Evolutionary conservation across 2,113 vertebrate genomes (phyloP).

Genomic region (Porphyrio hochstetteri): DNA sequence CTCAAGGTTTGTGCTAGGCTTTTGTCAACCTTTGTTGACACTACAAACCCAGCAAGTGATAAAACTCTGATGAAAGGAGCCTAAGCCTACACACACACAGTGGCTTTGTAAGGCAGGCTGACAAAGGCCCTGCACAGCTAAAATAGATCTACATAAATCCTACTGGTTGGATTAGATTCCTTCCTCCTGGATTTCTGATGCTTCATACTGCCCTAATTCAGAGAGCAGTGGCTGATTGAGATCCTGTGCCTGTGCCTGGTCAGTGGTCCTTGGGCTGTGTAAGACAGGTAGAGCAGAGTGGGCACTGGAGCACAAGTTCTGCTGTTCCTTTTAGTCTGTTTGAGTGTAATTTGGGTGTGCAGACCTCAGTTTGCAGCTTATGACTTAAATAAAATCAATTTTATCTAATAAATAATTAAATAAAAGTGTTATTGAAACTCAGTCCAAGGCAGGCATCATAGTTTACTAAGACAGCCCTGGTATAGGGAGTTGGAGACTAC

Average conservation of each 20-base stretch:
- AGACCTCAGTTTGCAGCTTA: neutral
- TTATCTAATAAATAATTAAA: too few species aligned
- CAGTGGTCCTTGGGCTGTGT: neutral
- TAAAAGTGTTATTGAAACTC: too few species aligned
- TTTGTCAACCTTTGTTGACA: neutral
- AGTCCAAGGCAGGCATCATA: neutral
- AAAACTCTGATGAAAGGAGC: neutral
- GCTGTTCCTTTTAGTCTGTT: neutral
- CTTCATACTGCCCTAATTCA: neutral
- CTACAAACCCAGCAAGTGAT: neutral
- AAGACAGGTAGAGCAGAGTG: neutral
- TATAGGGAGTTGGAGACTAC: neutral
- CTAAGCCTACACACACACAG: neutral
- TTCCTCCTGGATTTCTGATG: neutral
- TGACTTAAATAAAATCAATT: neutral
- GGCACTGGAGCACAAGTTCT: accelerated
- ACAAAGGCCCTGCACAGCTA: neutral
- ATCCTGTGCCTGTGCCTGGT: neutral
- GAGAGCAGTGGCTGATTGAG: neutral
- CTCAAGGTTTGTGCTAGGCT: neutral
- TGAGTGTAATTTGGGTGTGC: neutral
- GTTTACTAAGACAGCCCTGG: neutral
- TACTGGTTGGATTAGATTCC: neutral
- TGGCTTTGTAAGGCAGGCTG: neutral
- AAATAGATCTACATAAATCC: neutral